A percentile compares a stretch with the other conserved stretches of the same genome.
These are phyloP conservation scores for Aromia moschata DNA, from an alignment of 2,888 invertebrate species.

Conservation along the genomic window DNA sequence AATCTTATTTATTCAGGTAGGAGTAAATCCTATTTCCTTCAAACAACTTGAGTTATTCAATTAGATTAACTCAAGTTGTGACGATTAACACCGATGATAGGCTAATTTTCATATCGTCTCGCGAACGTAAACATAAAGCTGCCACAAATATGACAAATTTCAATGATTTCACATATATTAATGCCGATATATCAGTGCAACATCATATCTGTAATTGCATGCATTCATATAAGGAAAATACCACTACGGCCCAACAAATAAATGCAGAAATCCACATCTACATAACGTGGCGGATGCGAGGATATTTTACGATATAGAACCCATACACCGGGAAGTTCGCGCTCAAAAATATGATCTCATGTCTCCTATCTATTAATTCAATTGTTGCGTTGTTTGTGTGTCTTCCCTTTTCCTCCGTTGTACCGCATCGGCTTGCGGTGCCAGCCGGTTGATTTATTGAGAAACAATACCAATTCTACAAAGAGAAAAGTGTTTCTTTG, in stretches of 20 bases:
- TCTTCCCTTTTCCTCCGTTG: background rate
- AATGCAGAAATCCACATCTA: slow-evolving; percentile 49
- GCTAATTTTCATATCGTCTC: background rate
- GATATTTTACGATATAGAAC: slow-evolving; percentile 41
- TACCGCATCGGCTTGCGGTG: background rate
- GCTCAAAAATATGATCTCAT: slow-evolving; percentile 14
- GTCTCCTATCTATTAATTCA: slow-evolving; percentile 8
- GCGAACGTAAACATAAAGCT: slow-evolving; percentile 35
- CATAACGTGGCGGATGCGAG: slow-evolving; percentile 41
- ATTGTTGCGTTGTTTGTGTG: background rate
- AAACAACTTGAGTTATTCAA: too few species aligned
- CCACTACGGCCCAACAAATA: slow-evolving; percentile 49
- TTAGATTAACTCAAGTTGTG: background rate
- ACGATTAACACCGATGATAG: background rate
- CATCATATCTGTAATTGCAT: slow-evolving; percentile 54
- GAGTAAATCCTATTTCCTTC: too few species aligned
- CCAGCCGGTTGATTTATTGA: background rate
- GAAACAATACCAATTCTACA: background rate
- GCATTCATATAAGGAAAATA: slow-evolving; percentile 53
- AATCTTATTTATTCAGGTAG: too few species aligned
- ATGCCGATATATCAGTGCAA: slow-evolving; percentile 48
- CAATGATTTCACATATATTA: slow-evolving; percentile 47
- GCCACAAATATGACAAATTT: slow-evolving; percentile 48
- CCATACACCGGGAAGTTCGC: slow-evolving; percentile 7
- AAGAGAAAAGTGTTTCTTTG: background rate